Conservation (phyloP, 2,797 vertebrate genomes). For the Catharus ustulatus region DNA sequence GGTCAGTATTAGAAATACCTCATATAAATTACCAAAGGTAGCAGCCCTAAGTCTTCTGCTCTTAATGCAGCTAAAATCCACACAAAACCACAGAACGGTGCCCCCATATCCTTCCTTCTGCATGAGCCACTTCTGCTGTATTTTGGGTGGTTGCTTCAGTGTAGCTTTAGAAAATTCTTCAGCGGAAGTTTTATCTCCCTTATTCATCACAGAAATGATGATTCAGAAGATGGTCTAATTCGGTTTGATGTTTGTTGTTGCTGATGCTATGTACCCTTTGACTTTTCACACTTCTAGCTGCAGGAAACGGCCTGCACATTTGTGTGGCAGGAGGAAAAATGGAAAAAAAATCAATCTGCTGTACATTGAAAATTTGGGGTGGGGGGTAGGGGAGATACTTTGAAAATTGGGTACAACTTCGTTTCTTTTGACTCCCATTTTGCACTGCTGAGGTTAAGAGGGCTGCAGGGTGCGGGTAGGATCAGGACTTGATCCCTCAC, state of each 20-base stretch:
- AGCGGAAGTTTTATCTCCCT: background rate
- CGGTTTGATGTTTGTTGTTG: rapidly evolving
- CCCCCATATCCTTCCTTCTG: background rate
- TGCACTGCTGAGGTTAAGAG: background rate
- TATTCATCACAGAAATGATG: background rate
- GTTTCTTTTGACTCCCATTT: background rate
- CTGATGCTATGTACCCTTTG: background rate
- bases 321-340: background rate
- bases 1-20: background rate
- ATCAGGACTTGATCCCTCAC: background rate
- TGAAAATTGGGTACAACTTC: background rate
- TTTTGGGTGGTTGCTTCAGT: background rate
- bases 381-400: background rate
- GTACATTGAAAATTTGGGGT: background rate
- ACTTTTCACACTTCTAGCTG: background rate
- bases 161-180: background rate
- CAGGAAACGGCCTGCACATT: background rate
- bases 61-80: background rate
- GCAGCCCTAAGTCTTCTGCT: background rate
- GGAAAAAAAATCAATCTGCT: background rate
- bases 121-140: background rate
- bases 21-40: background rate
- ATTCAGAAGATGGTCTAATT: background rate
- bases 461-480: background rate
- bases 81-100: background rate